Evolutionary conservation across 2,113 vertebrate genomes (phyloP).

Genomic region (Platycercus adscitus): DNA sequence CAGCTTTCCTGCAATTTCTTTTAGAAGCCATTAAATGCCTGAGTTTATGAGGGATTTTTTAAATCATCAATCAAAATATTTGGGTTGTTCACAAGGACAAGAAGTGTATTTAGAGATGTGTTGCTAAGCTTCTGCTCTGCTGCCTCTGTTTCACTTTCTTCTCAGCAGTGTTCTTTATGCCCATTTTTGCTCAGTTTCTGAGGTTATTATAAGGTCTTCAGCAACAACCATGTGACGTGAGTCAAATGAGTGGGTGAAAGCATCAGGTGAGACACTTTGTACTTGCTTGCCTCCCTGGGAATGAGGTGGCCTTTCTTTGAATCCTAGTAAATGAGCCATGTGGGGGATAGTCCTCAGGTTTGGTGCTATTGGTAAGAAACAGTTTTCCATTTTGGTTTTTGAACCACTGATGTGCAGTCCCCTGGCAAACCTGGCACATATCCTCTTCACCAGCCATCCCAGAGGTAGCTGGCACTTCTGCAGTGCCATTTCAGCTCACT

Average conservation of each 20-base stretch:
- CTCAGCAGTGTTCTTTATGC: neutral
- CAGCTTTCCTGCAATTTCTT: neutral
- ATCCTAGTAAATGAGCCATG: neutral
- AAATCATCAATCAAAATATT: slow-evolving; percentile 18
- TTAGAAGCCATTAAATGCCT: neutral
- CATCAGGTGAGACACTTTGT: neutral
- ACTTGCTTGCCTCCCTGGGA: neutral
- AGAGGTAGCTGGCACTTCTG: neutral
- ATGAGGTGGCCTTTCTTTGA: neutral
- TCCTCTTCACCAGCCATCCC: neutral
- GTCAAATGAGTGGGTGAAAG: neutral
- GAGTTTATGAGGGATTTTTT: neutral
- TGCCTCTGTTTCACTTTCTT: neutral
- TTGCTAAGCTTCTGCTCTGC: neutral
- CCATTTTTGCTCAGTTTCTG: neutral
- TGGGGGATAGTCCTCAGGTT: neutral
- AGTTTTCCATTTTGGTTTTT: neutral
- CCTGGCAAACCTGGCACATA: neutral
- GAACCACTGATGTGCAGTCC: neutral
- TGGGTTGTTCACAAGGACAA: neutral
- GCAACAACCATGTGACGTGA: neutral
- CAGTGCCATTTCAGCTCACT: neutral
- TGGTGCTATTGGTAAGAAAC: neutral
- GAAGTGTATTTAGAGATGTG: neutral
- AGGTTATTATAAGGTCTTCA: neutral